These are phyloP conservation scores for Saxidomus purpurata DNA, from an alignment of 1,140 invertebrate species.

Conservation along the genomic window DNA sequence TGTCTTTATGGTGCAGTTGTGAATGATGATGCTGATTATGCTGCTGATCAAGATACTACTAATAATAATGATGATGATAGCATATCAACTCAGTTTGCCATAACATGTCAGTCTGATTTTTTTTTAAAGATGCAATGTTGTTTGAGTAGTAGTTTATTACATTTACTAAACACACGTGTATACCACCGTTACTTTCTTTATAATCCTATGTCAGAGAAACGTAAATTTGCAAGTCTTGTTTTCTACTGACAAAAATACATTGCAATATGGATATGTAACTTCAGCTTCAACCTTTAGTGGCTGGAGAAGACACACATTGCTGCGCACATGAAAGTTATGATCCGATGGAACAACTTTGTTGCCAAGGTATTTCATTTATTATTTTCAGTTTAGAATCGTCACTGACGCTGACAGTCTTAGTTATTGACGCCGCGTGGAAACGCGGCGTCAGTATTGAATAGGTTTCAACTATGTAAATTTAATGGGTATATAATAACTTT, in stretches of 20 bases:
- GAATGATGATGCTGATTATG: too few species aligned
- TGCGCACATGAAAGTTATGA: conserved; percentile 32
- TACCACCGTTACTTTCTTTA: too few species aligned
- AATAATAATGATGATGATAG: too few species aligned
- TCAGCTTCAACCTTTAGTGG: conserved; percentile 31
- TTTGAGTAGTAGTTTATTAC: too few species aligned
- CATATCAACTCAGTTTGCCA: neutral
- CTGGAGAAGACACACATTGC: conserved; percentile 29
- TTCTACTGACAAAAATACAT: neutral
- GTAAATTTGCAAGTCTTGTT: neutral
- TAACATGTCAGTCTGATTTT: too few species aligned
- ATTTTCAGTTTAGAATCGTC: neutral
- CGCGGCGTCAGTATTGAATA: neutral
- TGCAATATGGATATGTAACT: neutral
- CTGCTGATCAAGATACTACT: too few species aligned
- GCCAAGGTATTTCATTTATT: conserved; percentile 17
- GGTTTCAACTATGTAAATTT: neutral
- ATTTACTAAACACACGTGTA: too few species aligned
- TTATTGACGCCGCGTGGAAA: too few species aligned
- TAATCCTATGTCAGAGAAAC: too few species aligned
- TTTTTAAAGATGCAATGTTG: too few species aligned
- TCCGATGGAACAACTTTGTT: conserved; percentile 30
- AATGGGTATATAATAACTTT: too few species aligned
- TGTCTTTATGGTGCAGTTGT: too few species aligned
- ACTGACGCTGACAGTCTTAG: neutral